Percentiles rank a stretch among this genome's conserved stretches.
phyloP scores from a whole-genome alignment of 2,888 invertebrate genomes.

The Napeogenes inachia region DNA sequence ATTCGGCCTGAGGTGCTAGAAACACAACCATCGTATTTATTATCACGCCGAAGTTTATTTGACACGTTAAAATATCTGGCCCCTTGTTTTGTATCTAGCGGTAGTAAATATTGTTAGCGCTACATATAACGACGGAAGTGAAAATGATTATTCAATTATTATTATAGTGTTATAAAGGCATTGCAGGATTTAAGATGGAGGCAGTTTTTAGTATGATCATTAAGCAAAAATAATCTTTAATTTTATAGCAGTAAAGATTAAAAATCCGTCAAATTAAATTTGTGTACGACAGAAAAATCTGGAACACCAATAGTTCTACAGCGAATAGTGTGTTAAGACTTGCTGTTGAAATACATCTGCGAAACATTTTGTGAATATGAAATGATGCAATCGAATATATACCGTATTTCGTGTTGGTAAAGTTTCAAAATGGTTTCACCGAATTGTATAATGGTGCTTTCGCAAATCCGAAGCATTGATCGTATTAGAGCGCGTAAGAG shows the following conservation, averaged over 20 bases:
- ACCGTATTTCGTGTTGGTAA: slow-evolving; percentile 5
- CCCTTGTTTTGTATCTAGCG: slow-evolving; percentile 47
- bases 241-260: background rate
- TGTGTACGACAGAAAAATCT: background rate
- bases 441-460: slow-evolving; percentile 12
- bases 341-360: background rate
- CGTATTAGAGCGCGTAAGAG: slow-evolving; percentile 23
- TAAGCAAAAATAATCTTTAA: background rate
- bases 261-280: background rate
- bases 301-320: background rate
- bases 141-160: slow-evolving; percentile 29
- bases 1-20: slow-evolving; percentile 66
- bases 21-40: slow-evolving; percentile 64
- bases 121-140: slow-evolving; percentile 30
- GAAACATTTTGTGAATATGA: slow-evolving; percentile 1
- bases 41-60: slow-evolving; percentile 57
- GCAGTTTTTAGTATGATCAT: background rate
- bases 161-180: slow-evolving; percentile 20
- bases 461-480: slow-evolving; percentile 27
- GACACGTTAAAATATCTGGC: slow-evolving; percentile 60
- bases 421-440: slow-evolving; percentile 3
- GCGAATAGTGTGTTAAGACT: background rate
- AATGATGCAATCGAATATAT: background rate
- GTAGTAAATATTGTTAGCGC: slow-evolving; percentile 59
- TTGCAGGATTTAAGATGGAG: slow-evolving; percentile 14